Percentiles rank a stretch among this genome's conserved stretches.
Conservation (phyloP, 2,113 vertebrate genomes). For the Chaetodon trifascialis region DNA sequence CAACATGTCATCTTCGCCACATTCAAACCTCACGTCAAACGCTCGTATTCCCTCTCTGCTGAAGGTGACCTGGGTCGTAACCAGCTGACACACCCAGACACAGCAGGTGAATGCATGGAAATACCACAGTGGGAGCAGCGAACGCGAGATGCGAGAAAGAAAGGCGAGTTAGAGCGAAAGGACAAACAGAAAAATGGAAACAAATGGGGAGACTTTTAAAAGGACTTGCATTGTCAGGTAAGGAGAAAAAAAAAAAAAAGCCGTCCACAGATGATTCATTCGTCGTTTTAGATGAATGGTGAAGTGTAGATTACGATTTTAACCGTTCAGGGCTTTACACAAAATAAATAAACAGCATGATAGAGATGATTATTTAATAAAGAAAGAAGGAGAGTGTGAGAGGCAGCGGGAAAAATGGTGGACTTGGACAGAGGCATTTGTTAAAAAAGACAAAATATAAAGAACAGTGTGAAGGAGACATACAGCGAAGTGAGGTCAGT, state of each 20-base stretch:
- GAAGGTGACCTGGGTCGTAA: slow-evolving; percentile 80
- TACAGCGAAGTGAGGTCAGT: slow-evolving; percentile 37
- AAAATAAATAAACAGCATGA: slow-evolving; percentile 7
- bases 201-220: neutral
- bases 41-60: slow-evolving; percentile 64
- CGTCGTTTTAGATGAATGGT: neutral
- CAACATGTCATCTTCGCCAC: slow-evolving; percentile 78
- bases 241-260: neutral
- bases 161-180: slow-evolving; percentile 12
- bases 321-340: neutral
- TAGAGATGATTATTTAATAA: neutral
- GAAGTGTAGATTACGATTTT: slow-evolving; percentile 4
- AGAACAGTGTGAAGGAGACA: slow-evolving; percentile 13
- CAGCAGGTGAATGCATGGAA: slow-evolving; percentile 75
- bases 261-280: neutral
- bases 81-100: slow-evolving; percentile 70
- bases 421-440: slow-evolving; percentile 1
- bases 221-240: slow-evolving; percentile 16
- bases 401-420: neutral
- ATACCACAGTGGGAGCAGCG: slow-evolving; percentile 34
- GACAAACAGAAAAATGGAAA: neutral
- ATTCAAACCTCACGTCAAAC: slow-evolving; percentile 73
- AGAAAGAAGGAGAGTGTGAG: neutral
- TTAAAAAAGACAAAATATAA: slow-evolving; percentile 32
- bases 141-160: neutral